Evolutionary conservation across 1,140 invertebrate species (phyloP).

Genomic region (Oncopeltus fasciatus): DNA sequence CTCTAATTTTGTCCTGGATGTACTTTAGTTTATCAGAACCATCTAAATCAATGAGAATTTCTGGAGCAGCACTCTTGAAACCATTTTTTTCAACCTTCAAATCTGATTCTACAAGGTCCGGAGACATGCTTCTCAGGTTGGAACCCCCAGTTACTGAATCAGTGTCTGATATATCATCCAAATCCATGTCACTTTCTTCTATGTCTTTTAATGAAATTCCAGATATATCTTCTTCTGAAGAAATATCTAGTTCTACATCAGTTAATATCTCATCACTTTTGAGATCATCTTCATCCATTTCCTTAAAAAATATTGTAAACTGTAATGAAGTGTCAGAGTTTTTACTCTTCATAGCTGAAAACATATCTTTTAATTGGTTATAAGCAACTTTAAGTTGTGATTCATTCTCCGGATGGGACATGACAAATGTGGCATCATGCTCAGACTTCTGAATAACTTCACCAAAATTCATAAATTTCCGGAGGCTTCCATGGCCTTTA

Average conservation of each 20-base stretch:
- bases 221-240: not conserved
- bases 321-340: not conserved
- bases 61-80: not conserved
- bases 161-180: not conserved
- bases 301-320: not conserved
- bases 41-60: not conserved
- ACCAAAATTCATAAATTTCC: not conserved
- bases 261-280: not conserved
- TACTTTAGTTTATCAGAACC: not conserved
- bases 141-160: not conserved
- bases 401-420: not conserved
- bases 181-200: not conserved
- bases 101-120: not conserved
- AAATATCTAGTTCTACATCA: not conserved
- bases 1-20: not conserved
- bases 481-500: not conserved
- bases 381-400: not conserved
- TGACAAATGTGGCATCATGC: not conserved
- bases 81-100: not conserved
- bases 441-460: not conserved
- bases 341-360: not conserved
- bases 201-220: not conserved
- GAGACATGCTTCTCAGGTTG: not conserved
- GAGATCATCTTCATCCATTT: not conserved
- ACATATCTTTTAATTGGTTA: not conserved